Evolutionary conservation across 2,888 invertebrate genomes (phyloP).

Genomic region (Hypsopygia costalis): DNA sequence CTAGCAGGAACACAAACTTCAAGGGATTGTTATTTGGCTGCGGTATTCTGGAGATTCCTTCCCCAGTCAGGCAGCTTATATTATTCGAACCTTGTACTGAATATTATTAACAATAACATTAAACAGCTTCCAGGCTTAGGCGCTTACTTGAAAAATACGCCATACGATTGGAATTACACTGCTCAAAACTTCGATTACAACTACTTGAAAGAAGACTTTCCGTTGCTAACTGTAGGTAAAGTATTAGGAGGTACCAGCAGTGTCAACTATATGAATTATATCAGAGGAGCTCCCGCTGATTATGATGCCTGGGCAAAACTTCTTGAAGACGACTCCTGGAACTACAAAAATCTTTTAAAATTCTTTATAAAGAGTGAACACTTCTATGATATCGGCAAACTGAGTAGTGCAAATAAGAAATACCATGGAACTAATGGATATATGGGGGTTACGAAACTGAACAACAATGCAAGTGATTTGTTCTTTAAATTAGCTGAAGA

Average conservation of each 20-base stretch:
- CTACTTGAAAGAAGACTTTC: not conserved
- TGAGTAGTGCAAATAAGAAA: not conserved
- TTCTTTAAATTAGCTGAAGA: constrained; percentile 38
- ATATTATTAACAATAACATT: no score
- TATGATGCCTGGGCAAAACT: constrained; percentile 8
- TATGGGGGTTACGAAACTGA: not conserved
- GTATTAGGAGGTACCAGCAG: not conserved
- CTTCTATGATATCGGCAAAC: constrained; percentile 1
- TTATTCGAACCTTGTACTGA: no score
- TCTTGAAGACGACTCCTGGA: constrained; percentile 3
- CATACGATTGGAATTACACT: constrained; percentile 1
- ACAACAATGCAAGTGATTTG: constrained; percentile 4
- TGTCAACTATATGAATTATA: not conserved
- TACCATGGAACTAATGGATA: constrained; percentile 6
- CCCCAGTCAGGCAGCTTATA: no score
- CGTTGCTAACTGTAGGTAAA: not conserved
- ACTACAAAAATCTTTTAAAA: constrained; percentile 4
- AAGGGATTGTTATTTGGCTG: no score
- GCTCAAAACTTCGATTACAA: not conserved
- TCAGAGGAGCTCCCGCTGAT: constrained; percentile 5
- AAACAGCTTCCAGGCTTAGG: not conserved
- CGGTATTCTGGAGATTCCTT: no score
- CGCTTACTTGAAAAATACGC: not conserved
- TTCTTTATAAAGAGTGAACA: constrained; percentile 10
- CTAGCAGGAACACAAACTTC: no score